Conservation (phyloP, 2,888 invertebrate genomes). For the Bellardia pandia region DNA sequence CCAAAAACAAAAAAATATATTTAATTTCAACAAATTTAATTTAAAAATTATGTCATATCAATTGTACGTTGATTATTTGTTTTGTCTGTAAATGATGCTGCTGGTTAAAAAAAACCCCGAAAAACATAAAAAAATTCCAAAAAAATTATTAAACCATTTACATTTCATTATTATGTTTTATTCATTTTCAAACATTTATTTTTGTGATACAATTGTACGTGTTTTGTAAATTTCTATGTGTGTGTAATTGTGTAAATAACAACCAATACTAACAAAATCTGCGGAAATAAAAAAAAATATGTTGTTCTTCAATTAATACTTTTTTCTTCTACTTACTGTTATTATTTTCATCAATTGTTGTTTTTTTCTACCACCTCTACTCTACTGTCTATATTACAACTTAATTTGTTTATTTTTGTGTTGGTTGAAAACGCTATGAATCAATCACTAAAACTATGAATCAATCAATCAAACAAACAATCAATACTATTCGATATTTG, state of each 20-base stretch:
- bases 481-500: constrained; percentile 72
- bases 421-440: constrained; percentile 39
- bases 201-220: constrained; percentile 11
- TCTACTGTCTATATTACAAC: constrained; percentile 50
- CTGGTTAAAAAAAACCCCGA: no score
- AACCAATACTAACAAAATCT: constrained; percentile 24
- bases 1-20: neutral
- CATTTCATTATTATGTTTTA: constrained; percentile 18
- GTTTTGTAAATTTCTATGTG: constrained; percentile 34
- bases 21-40: neutral
- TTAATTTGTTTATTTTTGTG: constrained; percentile 55
- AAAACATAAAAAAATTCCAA: constrained; percentile 16
- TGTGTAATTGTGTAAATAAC: constrained; percentile 66
- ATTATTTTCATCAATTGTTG: constrained; percentile 20
- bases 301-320: constrained; percentile 5
- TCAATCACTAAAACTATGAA: constrained; percentile 29
- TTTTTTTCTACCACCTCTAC: constrained; percentile 22
- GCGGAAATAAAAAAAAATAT: constrained; percentile 13
- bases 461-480: constrained; percentile 29
- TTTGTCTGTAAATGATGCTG: no score
- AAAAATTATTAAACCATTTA: constrained; percentile 12
- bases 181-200: constrained; percentile 15
- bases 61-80: no score
- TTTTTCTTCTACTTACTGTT: constrained; percentile 2
- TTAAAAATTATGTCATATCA: neutral